Evolutionary conservation across 2,797 vertebrate species (phyloP), one percentile per base, ranked within the genome.

Genomic region (Lagodon rhomboides): DNA sequence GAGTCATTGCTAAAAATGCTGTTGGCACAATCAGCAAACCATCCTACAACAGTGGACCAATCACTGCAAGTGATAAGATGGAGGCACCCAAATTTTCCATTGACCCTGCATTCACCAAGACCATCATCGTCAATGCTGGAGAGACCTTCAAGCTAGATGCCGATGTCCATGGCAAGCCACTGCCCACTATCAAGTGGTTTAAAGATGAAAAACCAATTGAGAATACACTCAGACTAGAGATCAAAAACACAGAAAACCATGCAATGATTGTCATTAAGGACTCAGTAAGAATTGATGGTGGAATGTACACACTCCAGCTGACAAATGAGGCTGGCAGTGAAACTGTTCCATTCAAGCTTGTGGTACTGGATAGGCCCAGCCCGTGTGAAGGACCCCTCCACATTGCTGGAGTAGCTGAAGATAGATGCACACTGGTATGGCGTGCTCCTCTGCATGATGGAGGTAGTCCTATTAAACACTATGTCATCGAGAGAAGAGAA

Each of bases 1-100:
- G 98, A 96, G 96, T 99, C 75, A 97, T 98, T 92, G 98, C 98
- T 90, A 99, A 97, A 95, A 99, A 99, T 88, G 97, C 98, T 78
- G 98, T 97, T 67, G 98, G 98, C 78, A 93, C 97, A 65, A 75
- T 99, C 82, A 99, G 98, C 87, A 99, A 97, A 86, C 97, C 98
- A 70, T 99, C 98, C 73, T 99, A 97, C 79, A 99, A 97, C 91
- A 98, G 97, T 88, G 98, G 98, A 89, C 97, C 98, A 67, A 98
- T 99, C 85, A 96, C 94, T 85, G 98, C 98, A 91, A 97, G 96
- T 81, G 98, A 99, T 89, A 95, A 97, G 75, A 88, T 99, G 53
- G 97, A 99, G 87, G 95, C 96, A 81, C 98, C 98, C 49, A 97
- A 97, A 91, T 97, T 96, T 94, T 99, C 98, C 79, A 97, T 99